These are phyloP conservation scores for Pogonomyrmex barbatus DNA, from an alignment of 1,140 invertebrate genomes.

Conservation along the genomic window DNA sequence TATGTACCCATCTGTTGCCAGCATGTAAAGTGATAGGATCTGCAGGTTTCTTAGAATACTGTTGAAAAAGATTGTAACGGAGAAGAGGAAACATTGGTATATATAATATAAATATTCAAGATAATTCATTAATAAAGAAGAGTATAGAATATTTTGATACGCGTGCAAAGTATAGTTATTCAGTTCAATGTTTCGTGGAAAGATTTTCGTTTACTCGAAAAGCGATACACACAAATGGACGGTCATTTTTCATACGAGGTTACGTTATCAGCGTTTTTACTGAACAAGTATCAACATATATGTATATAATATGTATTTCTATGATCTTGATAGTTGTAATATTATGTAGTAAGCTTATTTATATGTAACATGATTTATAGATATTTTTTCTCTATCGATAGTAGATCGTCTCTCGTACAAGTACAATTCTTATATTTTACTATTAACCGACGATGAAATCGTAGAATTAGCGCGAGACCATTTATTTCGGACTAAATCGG, in stretches of 20 bases:
- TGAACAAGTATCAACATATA: conserved; percentile 52
- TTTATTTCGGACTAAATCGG: conserved; percentile 52
- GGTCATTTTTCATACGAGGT: conserved; percentile 56
- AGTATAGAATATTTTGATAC: conserved; percentile 67
- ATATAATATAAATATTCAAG: conserved; percentile 63
- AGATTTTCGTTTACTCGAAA: conserved; percentile 51
- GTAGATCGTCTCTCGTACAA: conserved; percentile 35
- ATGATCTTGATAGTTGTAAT: conserved; percentile 56
- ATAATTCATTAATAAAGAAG: conserved; percentile 63
- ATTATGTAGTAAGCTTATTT: conserved; percentile 71
- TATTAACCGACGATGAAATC: conserved; percentile 51
- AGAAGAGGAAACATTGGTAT: conserved; percentile 56
- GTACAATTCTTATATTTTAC: conserved; percentile 72
- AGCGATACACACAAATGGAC: neutral
- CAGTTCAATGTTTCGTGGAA: conserved; percentile 54
- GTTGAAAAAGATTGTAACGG: conserved; percentile 65
- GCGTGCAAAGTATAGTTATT: conserved; percentile 61
- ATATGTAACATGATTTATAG: conserved; percentile 68
- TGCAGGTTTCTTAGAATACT: conserved; percentile 69
- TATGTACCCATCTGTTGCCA: conserved; percentile 68
- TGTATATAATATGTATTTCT: conserved; percentile 69
- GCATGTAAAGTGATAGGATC: conserved; percentile 71
- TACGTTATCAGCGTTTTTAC: conserved; percentile 60
- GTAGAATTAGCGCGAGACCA: conserved; percentile 52
- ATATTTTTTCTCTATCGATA: conserved; percentile 63